phyloP scores from a whole-genome alignment of 2,113 vertebrate genomes.

The Bambusicola thoracicus region DNA sequence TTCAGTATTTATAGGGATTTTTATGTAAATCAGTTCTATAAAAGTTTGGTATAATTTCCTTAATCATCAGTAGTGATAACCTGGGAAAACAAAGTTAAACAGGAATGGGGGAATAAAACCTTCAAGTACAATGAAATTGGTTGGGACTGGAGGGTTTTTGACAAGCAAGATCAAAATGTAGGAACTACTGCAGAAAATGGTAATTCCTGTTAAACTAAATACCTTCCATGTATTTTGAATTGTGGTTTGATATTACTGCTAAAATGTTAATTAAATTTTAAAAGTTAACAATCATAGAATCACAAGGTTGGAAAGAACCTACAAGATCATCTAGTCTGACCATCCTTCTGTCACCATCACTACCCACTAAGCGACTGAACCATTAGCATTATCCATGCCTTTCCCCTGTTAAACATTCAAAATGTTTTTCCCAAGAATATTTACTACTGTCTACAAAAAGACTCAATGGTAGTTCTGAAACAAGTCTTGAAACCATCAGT shows the following conservation, averaged over 20 bases:
- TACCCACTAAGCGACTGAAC: no score
- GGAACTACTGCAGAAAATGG: background rate
- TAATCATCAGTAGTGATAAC: background rate
- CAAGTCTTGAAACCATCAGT: background rate
- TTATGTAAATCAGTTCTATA: background rate
- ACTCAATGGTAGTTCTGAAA: background rate
- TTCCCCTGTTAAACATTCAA: background rate
- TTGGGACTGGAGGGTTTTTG: background rate
- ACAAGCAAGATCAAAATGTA: background rate
- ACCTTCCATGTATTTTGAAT: fast-evolving
- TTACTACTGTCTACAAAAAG: background rate
- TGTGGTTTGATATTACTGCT: background rate
- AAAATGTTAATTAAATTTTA: background rate
- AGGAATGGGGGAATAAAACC: fast-evolving
- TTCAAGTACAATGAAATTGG: background rate
- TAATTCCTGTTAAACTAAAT: background rate
- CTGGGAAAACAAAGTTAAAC: background rate
- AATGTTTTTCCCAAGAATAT: background rate
- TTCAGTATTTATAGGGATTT: background rate
- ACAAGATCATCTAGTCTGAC: no score
- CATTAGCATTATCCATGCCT: no score
- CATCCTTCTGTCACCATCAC: no score
- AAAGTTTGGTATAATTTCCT: background rate
- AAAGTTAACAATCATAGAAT: background rate
- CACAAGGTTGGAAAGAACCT: no score